Evolutionary conservation across 2,888 invertebrate genomes (phyloP).

Genomic region (Ditula angustiorana): DNA sequence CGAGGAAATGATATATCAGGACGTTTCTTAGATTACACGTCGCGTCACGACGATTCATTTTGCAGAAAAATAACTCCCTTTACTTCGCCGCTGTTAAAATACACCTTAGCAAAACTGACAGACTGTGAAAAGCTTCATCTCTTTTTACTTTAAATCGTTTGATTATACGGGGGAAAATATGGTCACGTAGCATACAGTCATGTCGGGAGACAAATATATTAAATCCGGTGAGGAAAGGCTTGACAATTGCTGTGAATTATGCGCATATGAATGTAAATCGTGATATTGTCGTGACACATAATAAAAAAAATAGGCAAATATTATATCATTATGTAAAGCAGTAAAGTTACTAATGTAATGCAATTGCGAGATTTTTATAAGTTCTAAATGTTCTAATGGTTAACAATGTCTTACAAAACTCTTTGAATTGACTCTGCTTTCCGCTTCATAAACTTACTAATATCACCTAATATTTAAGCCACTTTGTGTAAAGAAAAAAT

Average conservation of each 20-base stretch:
- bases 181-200: slow-evolving; percentile 22
- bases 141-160: not conserved
- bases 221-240: slow-evolving; percentile 2
- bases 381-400: no score
- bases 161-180: slow-evolving; percentile 11
- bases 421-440: no score
- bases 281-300: slow-evolving; percentile 2
- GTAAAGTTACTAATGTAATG: no score
- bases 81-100: not conserved
- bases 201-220: slow-evolving; percentile 17
- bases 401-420: no score
- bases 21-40: slow-evolving; percentile 32
- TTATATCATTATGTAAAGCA: no score
- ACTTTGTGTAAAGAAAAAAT: no score
- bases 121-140: not conserved
- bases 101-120: not conserved
- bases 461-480: no score
- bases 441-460: no score
- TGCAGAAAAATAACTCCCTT: slow-evolving; percentile 5
- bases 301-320: no score
- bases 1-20: slow-evolving; percentile 33
- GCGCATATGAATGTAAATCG: slow-evolving; percentile 16
- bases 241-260: slow-evolving; percentile 2
- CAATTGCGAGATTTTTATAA: no score
- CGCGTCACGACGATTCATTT: slow-evolving; percentile 30